These are phyloP conservation scores for Esox masquinongy DNA, from an alignment of 2,797 vertebrate genomes.

Conservation along the genomic window DNA sequence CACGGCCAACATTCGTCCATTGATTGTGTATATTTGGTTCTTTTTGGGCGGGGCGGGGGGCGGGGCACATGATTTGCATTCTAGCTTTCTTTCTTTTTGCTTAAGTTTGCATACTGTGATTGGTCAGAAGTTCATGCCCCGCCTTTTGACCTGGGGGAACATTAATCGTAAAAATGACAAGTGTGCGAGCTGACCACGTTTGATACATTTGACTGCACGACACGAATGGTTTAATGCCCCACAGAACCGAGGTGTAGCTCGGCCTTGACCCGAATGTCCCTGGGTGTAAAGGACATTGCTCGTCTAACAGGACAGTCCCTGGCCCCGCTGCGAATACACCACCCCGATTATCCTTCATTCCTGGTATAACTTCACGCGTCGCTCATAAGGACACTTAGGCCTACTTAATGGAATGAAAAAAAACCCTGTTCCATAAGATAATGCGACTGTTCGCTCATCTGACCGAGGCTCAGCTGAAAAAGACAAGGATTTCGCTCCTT, in stretches of 20 bases:
- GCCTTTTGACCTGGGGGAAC: too few species aligned
- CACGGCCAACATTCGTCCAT: too few species aligned
- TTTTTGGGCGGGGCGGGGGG: too few species aligned
- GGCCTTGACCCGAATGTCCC: slow-evolving; percentile 46
- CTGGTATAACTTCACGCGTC: slow-evolving; percentile 43
- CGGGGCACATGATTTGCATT: too few species aligned
- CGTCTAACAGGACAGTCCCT: slow-evolving; percentile 57
- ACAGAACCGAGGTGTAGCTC: too few species aligned
- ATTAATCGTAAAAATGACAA: too few species aligned
- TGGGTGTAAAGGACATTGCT: slow-evolving; percentile 67
- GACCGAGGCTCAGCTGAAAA: slow-evolving; percentile 53
- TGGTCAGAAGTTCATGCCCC: too few species aligned
- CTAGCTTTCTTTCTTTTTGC: too few species aligned
- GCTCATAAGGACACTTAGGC: slow-evolving; percentile 69
- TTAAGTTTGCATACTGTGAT: background rate
- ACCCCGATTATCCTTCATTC: slow-evolving; percentile 68
- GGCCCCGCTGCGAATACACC: slow-evolving; percentile 68
- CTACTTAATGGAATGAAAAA: slow-evolving; percentile 21
- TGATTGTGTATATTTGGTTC: too few species aligned
- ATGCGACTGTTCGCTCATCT: slow-evolving; percentile 72
- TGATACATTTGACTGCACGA: too few species aligned
- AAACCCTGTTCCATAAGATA: slow-evolving; percentile 70
- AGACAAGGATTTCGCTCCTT: slow-evolving; percentile 64
- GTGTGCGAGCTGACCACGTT: too few species aligned
- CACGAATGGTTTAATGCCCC: too few species aligned